Conservation (phyloP, 2,113 vertebrate species). For the Lepisosteus osseus region DNA sequence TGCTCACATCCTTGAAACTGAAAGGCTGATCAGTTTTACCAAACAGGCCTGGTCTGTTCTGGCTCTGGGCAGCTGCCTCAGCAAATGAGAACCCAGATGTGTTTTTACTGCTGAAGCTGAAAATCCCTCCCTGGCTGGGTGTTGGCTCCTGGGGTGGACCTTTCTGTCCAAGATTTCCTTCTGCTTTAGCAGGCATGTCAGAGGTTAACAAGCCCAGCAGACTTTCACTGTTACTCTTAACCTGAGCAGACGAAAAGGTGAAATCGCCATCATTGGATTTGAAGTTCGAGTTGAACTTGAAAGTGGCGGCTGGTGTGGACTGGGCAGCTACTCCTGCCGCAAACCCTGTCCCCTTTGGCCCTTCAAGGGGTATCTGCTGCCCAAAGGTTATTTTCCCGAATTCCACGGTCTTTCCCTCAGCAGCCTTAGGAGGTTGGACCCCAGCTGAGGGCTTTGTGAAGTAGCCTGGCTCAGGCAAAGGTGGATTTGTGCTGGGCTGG, state of each 20-base stretch:
- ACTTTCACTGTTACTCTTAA: slow-evolving; percentile 76
- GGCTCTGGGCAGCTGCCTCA: slow-evolving; percentile 54
- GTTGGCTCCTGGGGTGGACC: slow-evolving; percentile 46
- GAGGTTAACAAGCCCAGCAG: slow-evolving; percentile 86
- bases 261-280: slow-evolving; percentile 96
- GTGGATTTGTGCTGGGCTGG: slow-evolving; percentile 80
- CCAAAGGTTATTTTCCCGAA: slow-evolving; percentile 78
- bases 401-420: slow-evolving; percentile 74
- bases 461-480: slow-evolving; percentile 91
- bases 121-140: slow-evolving; percentile 59
- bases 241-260: slow-evolving; percentile 80
- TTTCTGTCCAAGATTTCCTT: slow-evolving; percentile 62
- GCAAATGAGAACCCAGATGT: slow-evolving; percentile 60
- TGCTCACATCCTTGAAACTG: slow-evolving; percentile 62
- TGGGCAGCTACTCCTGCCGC: slow-evolving; percentile 59
- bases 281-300: slow-evolving; percentile 96
- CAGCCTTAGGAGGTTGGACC: slow-evolving; percentile 65
- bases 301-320: slow-evolving; percentile 71
- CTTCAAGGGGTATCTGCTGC: slow-evolving; percentile 69
- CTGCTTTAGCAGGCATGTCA: slow-evolving; percentile 75
- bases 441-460: slow-evolving; percentile 83
- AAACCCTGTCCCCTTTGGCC: slow-evolving; percentile 66
- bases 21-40: slow-evolving; percentile 68
- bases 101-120: slow-evolving; percentile 77
- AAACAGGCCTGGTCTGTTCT: slow-evolving; percentile 60